Conservation (phyloP, 2,113 vertebrate species). For the Podarcis cretensis region DNA sequence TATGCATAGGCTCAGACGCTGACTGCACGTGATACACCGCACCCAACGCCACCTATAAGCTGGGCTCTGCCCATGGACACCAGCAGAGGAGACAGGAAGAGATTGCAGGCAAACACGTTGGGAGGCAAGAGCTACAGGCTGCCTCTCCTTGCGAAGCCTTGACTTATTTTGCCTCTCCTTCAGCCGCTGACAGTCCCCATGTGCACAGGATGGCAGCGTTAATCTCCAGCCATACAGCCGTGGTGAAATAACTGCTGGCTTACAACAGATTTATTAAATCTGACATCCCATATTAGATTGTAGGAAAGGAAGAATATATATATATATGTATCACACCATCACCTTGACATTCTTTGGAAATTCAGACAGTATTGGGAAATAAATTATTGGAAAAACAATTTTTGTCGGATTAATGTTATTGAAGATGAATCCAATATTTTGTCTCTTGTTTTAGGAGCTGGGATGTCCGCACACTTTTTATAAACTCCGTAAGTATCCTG, state of each 20-base stretch:
- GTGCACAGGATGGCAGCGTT: not conserved
- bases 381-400: constrained; percentile 26
- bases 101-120: not conserved
- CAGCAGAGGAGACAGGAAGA: not conserved
- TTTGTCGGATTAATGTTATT: constrained; percentile 8
- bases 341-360: constrained; percentile 19
- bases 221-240: not conserved
- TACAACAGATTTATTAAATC: constrained; percentile 12
- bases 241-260: not conserved
- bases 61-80: not conserved
- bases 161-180: not conserved
- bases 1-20: too few species aligned
- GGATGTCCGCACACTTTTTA: not conserved
- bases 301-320: not conserved
- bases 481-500: not conserved
- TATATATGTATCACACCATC: not conserved
- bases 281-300: not conserved
- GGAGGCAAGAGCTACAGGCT: too few species aligned
- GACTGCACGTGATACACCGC: not conserved
- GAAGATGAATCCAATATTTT: constrained; percentile 23
- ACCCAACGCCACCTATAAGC: not conserved
- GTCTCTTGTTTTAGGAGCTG: not conserved
- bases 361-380: constrained; percentile 15
- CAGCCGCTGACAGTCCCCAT: not conserved
- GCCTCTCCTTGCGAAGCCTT: too few species aligned